Conservation (phyloP, 2,113 vertebrate genomes). For the Hippocampus abdominalis region DNA sequence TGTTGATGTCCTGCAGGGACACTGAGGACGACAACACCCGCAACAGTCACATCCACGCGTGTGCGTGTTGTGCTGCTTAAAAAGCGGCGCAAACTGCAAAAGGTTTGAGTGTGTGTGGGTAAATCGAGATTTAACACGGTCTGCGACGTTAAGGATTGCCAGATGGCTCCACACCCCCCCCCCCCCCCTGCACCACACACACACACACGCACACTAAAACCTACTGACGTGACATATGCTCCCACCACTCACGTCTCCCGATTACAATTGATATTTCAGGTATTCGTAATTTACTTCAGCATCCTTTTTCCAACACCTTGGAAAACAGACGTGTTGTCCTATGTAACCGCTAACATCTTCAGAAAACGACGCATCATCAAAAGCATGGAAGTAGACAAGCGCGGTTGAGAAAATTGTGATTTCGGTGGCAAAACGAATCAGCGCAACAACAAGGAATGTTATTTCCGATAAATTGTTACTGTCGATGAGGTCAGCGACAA, state of each 20-base stretch:
- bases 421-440: too few species aligned
- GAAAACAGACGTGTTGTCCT: too few species aligned
- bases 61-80: slow-evolving; percentile 26
- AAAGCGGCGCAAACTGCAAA: too few species aligned
- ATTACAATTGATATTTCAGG: background rate
- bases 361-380: too few species aligned
- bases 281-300: background rate
- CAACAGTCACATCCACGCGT: background rate
- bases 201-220: slow-evolving; percentile 36
- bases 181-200: background rate
- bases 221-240: slow-evolving; percentile 33
- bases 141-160: slow-evolving; percentile 30
- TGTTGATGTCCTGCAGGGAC: slow-evolving; percentile 91
- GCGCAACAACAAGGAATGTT: too few species aligned
- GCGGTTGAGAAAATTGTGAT: too few species aligned
- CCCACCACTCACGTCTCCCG: slow-evolving; percentile 10
- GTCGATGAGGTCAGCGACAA: too few species aligned
- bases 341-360: too few species aligned
- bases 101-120: too few species aligned
- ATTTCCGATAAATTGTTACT: too few species aligned
- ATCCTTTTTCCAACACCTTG: background rate
- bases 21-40: slow-evolving; percentile 61
- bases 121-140: slow-evolving; percentile 35
- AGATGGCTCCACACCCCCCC: slow-evolving; percentile 37
- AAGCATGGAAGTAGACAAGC: too few species aligned